Conservation (phyloP, 2,113 vertebrate genomes). For the Pteruthius melanotis region DNA sequence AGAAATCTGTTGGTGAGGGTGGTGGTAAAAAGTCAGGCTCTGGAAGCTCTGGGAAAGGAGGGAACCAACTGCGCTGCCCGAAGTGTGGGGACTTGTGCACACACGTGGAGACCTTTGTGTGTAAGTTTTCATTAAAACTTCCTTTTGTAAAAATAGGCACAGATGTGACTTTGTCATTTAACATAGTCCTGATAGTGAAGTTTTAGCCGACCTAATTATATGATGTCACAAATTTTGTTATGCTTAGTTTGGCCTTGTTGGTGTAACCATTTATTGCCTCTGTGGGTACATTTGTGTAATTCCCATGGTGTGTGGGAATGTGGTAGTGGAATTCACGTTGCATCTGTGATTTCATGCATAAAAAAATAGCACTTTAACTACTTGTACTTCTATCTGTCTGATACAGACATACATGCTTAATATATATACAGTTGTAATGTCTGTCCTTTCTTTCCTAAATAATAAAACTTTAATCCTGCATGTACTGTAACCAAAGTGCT, state of each 20-base stretch:
- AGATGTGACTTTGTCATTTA: neutral
- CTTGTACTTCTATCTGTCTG: neutral
- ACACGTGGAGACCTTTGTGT: slow-evolving; percentile 96
- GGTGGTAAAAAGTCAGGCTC: slow-evolving; percentile 82
- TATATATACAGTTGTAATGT: neutral
- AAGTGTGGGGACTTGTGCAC: slow-evolving; percentile 97
- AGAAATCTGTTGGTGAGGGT: slow-evolving; percentile 86
- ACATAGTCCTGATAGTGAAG: neutral
- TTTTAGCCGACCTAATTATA: neutral
- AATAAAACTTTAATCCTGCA: neutral
- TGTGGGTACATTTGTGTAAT: neutral
- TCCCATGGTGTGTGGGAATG: neutral
- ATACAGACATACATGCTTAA: neutral
- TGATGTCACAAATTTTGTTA: neutral
- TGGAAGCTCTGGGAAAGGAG: slow-evolving; percentile 91
- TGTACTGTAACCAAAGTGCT: neutral
- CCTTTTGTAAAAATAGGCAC: neutral
- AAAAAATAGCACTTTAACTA: neutral
- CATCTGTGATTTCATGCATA: neutral
- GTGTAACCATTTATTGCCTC: neutral
- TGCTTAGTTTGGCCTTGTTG: neutral
- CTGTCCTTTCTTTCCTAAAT: neutral
- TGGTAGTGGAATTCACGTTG: neutral
- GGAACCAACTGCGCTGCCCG: slow-evolving; percentile 91
- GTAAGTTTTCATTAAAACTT: slow-evolving; percentile 76